Evolutionary conservation across 2,797 vertebrate species (phyloP), one percentile per base, ranked within the genome.

Genomic region (Nannoperca australis): DNA sequence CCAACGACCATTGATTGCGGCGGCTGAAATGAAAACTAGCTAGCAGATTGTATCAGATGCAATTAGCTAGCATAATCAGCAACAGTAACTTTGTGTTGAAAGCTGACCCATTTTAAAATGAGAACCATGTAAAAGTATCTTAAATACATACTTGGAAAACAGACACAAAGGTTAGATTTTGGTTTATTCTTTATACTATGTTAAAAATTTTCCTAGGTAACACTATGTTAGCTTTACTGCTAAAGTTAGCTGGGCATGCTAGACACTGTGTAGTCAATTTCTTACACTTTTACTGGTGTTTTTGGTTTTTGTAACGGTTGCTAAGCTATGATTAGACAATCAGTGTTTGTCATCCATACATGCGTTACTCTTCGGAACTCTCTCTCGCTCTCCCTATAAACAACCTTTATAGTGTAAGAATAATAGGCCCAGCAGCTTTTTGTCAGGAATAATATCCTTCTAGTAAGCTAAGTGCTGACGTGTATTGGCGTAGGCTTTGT

Each of bases 371-470:
- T 14, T 44, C 55, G 65, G 54, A 64, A 42, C 63, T 24, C 55
- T 45, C 3, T 24, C 34, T 56, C 53, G 38, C 44, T 58, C 49
- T 64, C 11, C 65, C 58, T n/a, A n/a, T n/a, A n/a, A n/a, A n/a
- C n/a, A n/a, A 75, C 50, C 59, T 65, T 79, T 74, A 54, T 34
- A 32, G 18, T 60, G 64, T 51, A 76, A 55, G 62, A 55, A 34
- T 84, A 87, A 84, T 74, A 73, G 65, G 76, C 73, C 63, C 61
- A 74, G 74, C 76, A 66, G 70, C 73, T 81, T 86, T 91, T 82
- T 85, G 86, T 90, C 89, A 87, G 75, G 44, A 87, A 58, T 79
- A 82, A 91, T 89, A 82, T 80, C 74, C 79, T 27, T 82, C 34
- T 20, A 38, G 22, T 18, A 3, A 38, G 4, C 73, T 53, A 14